A percentile compares a stretch with the other conserved stretches of the same genome.
These are phyloP conservation scores for Pangasianodon gigas DNA, from an alignment of 2,113 vertebrate species.

Conservation along the genomic window DNA sequence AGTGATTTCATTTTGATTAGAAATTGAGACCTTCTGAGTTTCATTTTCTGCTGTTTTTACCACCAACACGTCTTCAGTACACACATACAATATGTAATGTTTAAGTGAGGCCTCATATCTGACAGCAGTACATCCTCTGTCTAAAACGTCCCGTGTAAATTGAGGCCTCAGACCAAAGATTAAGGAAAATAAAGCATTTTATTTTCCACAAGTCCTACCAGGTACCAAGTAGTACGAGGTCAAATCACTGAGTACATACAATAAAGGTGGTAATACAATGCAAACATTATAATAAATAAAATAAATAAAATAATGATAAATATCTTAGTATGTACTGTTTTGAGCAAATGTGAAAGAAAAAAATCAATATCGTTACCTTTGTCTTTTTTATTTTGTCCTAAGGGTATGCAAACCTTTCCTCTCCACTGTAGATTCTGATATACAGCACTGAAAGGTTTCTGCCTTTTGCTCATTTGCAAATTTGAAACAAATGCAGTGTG, in stretches of 20 bases:
- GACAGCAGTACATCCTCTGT: neutral
- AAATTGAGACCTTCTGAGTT: neutral
- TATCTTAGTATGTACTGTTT: neutral
- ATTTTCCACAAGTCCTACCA: neutral
- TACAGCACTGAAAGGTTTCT: neutral
- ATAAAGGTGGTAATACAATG: no score
- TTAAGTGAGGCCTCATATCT: neutral
- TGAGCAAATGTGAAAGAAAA: no score
- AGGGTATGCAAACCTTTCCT: neutral
- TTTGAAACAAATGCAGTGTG: neutral
- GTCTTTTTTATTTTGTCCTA: neutral
- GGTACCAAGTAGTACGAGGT: neutral
- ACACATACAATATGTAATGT: neutral
- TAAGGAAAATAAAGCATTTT: neutral
- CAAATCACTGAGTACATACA: neutral
- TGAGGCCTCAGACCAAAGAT: neutral
- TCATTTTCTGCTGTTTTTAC: slow-evolving; percentile 9
- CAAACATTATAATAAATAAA: neutral
- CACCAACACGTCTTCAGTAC: neutral
- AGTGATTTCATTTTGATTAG: slow-evolving; percentile 22
- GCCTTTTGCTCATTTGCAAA: neutral
- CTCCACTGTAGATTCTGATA: neutral
- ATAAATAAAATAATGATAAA: neutral
- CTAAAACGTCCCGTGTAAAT: neutral
- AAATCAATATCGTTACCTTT: neutral